phyloP scores from a whole-genome alignment of 2,113 vertebrate species.

The Gasterosteus aculeatus region DNA sequence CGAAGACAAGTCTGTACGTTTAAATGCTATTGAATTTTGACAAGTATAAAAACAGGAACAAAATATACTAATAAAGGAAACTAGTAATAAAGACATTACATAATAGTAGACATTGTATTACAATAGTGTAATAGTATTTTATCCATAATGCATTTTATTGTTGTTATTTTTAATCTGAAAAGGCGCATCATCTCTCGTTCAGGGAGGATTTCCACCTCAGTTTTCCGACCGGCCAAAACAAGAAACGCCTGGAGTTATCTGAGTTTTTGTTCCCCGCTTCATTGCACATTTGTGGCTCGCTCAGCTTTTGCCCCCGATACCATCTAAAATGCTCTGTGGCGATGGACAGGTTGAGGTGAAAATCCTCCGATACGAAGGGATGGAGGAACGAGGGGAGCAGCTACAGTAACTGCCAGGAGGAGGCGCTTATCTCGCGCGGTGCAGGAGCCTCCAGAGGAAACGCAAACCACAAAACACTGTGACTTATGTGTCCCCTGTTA shows the following conservation, averaged over 20 bases:
- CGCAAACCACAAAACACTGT: conserved; percentile 7
- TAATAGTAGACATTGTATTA: neutral
- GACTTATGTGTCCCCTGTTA: conserved; percentile 33
- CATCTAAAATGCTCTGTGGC: conserved; percentile 27
- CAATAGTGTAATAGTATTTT: neutral
- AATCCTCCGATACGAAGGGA: conserved; percentile 29
- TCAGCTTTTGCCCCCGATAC: conserved; percentile 5
- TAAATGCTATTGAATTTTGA: neutral
- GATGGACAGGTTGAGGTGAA: conserved; percentile 13
- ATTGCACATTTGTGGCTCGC: neutral
- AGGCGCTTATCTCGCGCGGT: conserved; percentile 57
- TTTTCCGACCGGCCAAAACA: neutral
- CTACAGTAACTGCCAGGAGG: conserved; percentile 44
- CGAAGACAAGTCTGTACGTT: neutral
- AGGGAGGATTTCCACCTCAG: neutral
- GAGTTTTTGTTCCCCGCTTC: neutral
- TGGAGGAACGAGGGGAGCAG: conserved; percentile 18
- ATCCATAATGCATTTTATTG: neutral
- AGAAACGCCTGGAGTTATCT: neutral
- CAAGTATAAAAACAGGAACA: neutral
- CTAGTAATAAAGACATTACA: too few relatives aligned
- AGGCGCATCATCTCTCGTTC: neutral
- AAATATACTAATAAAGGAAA: neutral
- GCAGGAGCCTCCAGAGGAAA: conserved; percentile 28
- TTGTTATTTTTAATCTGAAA: neutral